Base-by-base conservation (phyloP, 2,113 vertebrate species). In the mouse (Mus musculus) region DNA sequence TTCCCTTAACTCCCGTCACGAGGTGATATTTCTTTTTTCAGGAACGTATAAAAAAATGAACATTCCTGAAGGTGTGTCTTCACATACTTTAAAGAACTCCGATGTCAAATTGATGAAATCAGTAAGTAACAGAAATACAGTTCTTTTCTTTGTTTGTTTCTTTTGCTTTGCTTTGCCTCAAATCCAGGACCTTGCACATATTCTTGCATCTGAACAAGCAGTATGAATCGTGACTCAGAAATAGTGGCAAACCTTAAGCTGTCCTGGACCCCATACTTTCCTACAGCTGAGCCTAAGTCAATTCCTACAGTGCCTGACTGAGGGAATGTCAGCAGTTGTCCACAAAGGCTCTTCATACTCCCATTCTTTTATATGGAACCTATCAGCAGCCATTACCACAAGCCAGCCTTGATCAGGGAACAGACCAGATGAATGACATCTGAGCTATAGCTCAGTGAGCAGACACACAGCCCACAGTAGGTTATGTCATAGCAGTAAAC, bases 121-220 rank as follows among this genome's bases (percentile, higher is more conserved):
- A 90, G 97, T 97, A 97, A 97, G 97, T 93, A 42, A 90, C 54
- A 22, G 8, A 54, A 94, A 75, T 26, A 61, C 4, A 72, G 33
- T 46, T 77, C 19, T 86, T 95, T 81, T n/a, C 42, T 42, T 30
- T 52, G 5, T 72, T 16, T 24, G 4, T 16, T 89, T 73, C 26
- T 52, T 61, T 52, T 63, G 59, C 61, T 63, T 24, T 63, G 61
- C 28, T 89, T 46, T 56, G 5, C 26, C 20, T 42, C 61, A 33
- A 84, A 94, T 16, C 22, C 80, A 59, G 26, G 26, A 46, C 39
- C 28, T 26, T 49, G 1, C 22, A 0, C 3, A n/a, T 36, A 63
- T 33, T 54, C 67, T 6, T 56, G 49, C 33, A 54, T 17, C 61
- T 67, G 63, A 65, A 39, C 56, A 56, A 52, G 30, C 24, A 84